Base-by-base conservation (phyloP, 2,888 invertebrate species). In the Hirtodrosophila confusa region DNA sequence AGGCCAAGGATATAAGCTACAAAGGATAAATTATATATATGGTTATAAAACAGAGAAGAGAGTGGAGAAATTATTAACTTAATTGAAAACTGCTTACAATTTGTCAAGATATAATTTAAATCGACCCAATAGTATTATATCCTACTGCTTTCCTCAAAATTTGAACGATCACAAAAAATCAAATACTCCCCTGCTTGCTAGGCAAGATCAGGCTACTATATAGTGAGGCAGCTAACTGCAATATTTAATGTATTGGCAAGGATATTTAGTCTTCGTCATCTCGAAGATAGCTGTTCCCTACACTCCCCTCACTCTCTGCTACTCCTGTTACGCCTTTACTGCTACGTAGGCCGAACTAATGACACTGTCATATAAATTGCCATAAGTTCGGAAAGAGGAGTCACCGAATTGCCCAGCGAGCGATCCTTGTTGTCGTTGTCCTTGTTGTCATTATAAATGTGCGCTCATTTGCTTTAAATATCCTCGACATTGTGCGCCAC, bases 381-480 rank as follows among this genome's bases (percentile, higher is more conserved):
- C 33, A 58, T 71, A 66, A 78, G 75, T 66, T 63, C 39, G 35
- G 44, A 40, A 55, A 47, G 57, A 74, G 73, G 56, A 69, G 47
- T 49, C 50, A 35, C 39, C 53, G 50, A 70, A 60, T 58, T 50
- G 39, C 65, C 58, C 61, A 65, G 37, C 50, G 51, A 67, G 27
- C 62, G 62, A 74, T 69, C 70, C 79, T 57, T 64, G 68, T 60
- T 80, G 71, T 54, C 56, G 37, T 70, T 61, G 68, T 56, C 65
- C 82, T 85, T 77, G 86, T 80, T 82, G 86, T 83, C 82, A 73
- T 82, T 82, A 82, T 82, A 75, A 82, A 82, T 86, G 82, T 86
- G 86, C 80, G 72, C 86, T 82, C 86, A 82, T 82, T 82, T 82
- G 86, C 86, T 75, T 82, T 83, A 80, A 80, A 86, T 83, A 80